phyloP scores from a whole-genome alignment of 2,888 invertebrate genomes.

The Synergus umbraculus region DNA sequence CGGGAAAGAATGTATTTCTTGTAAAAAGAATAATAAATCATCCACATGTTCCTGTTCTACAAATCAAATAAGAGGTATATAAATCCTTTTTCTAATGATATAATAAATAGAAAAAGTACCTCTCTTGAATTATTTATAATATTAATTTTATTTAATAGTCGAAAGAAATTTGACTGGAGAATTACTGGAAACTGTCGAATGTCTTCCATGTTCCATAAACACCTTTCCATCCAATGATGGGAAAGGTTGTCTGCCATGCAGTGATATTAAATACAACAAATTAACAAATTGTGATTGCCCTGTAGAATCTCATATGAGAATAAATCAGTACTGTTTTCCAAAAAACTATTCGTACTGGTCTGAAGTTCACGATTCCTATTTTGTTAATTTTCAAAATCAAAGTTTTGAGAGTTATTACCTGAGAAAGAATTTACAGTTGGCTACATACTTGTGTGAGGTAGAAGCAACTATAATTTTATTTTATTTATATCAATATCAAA shows the following conservation, averaged over 20 bases:
- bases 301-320: slow-evolving; percentile 65
- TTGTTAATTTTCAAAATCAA: slow-evolving; percentile 70
- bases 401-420: slow-evolving; percentile 75
- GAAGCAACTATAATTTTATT: slow-evolving; percentile 44
- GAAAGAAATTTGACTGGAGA: slow-evolving; percentile 74
- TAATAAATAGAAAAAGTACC: neutral
- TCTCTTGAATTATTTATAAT: neutral
- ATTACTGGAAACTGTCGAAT: slow-evolving; percentile 69
- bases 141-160: slow-evolving; percentile 61
- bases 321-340: slow-evolving; percentile 73
- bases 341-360: slow-evolving; percentile 68
- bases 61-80: slow-evolving; percentile 71
- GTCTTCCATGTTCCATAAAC: slow-evolving; percentile 76
- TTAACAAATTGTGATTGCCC: slow-evolving; percentile 73
- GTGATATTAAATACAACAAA: slow-evolving; percentile 51
- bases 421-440: slow-evolving; percentile 73
- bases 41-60: slow-evolving; percentile 62
- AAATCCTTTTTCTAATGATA: slow-evolving; percentile 19
- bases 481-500: neutral
- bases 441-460: slow-evolving; percentile 77
- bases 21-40: slow-evolving; percentile 58
- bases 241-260: slow-evolving; percentile 75
- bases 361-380: slow-evolving; percentile 70
- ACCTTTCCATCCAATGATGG: slow-evolving; percentile 74
- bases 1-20: slow-evolving; percentile 71